Evolutionary conservation across 1,140 invertebrate genomes (phyloP).

Genomic region (Pemphigus obesinymphae): DNA sequence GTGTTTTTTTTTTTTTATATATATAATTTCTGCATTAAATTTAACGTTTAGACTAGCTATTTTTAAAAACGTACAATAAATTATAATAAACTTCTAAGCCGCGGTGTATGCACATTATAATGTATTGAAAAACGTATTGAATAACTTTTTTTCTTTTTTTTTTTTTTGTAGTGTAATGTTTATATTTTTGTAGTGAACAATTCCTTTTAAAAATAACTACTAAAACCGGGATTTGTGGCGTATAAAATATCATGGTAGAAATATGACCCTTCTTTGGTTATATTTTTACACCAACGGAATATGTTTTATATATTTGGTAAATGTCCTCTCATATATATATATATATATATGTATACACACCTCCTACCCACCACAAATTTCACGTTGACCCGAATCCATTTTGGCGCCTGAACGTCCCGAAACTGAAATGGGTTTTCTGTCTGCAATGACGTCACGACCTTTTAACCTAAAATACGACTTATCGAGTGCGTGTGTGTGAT

Average conservation of each 20-base stretch:
- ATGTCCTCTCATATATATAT: too few species aligned
- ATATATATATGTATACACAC: too few species aligned
- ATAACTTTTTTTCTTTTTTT: not conserved
- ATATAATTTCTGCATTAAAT: too few species aligned
- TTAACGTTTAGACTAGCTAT: too few species aligned
- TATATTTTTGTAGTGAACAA: not conserved
- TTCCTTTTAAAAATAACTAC: not conserved
- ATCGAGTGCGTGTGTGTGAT: too few species aligned
- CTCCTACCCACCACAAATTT: not conserved
- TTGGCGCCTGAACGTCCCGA: constrained; percentile 21
- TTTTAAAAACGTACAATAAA: not conserved
- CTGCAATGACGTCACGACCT: not conserved
- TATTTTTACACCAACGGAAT: not conserved
- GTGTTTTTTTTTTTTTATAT: not conserved
- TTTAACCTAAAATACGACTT: too few species aligned
- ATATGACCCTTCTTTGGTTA: not conserved
- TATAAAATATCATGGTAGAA: not conserved
- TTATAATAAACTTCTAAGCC: not conserved
- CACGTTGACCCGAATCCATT: not conserved
- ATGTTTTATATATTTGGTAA: constrained; percentile 6
- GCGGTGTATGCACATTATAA: not conserved
- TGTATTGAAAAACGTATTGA: not conserved
- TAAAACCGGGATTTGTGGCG: not conserved
- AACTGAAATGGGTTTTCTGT: not conserved
- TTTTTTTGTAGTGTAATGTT: not conserved